Conservation (phyloP, 2,797 vertebrate species). For the Melanotaenia boesemani region DNA sequence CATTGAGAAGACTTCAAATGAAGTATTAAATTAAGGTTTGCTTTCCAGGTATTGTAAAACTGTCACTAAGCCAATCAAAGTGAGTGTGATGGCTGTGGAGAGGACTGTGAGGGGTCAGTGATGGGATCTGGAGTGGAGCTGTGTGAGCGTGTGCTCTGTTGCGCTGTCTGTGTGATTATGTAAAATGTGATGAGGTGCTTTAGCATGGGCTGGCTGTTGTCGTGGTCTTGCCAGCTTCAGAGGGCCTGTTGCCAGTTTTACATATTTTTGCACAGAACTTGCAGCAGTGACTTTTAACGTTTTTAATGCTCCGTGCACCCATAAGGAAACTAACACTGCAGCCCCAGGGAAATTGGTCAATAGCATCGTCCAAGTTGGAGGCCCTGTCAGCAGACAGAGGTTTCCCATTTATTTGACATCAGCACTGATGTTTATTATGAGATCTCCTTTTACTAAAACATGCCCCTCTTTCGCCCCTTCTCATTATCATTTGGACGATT, state of each 20-base stretch:
- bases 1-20: background rate
- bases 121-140: conserved; percentile 63
- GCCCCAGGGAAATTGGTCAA: conserved; percentile 76
- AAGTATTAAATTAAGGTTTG: conserved; percentile 12
- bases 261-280: conserved; percentile 47
- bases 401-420: conserved; percentile 67
- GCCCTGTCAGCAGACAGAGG: conserved; percentile 64
- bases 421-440: conserved; percentile 71
- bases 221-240: conserved; percentile 66
- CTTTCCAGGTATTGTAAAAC: conserved; percentile 11
- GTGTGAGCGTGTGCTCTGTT: conserved; percentile 71
- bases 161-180: conserved; percentile 75
- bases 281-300: conserved; percentile 57
- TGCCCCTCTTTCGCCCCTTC: conserved; percentile 63
- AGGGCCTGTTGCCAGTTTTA: conserved; percentile 65
- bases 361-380: conserved; percentile 83
- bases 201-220: conserved; percentile 65
- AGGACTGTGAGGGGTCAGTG: conserved; percentile 68
- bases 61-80: conserved; percentile 46
- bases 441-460: conserved; percentile 69
- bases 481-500: conserved; percentile 80
- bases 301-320: conserved; percentile 58
- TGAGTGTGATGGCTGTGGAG: conserved; percentile 49
- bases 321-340: conserved; percentile 75
- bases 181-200: conserved; percentile 72